Percentiles rank a stretch among this genome's conserved stretches.
phyloP scores from a whole-genome alignment of 2,797 vertebrate species.

The Cetoscarus ocellatus region DNA sequence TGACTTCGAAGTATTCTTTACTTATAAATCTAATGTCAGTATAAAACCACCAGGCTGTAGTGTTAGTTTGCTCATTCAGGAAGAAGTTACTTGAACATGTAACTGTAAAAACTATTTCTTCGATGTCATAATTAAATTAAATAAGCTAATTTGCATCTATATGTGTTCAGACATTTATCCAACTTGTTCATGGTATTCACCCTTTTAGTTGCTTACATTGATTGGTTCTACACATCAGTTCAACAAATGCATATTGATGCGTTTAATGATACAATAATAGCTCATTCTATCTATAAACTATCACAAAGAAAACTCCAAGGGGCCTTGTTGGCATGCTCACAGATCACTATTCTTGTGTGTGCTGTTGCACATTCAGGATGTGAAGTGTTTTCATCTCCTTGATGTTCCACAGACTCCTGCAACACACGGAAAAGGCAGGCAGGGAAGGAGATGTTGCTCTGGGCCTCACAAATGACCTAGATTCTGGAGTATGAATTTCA shows the following conservation, averaged over 20 bases:
- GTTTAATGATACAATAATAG: conserved; percentile 45
- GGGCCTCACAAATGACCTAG: conserved; percentile 83
- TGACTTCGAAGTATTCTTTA: too few relatives aligned
- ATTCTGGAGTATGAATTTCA: conserved; percentile 78
- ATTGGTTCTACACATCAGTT: conserved; percentile 6
- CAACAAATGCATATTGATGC: conserved; percentile 36
- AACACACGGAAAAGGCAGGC: conserved; percentile 76
- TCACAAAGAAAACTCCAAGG: conserved; percentile 59
- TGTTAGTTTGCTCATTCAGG: background rate
- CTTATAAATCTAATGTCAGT: too few relatives aligned
- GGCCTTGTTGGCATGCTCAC: conserved; percentile 52
- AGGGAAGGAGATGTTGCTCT: conserved; percentile 79
- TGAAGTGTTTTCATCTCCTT: conserved; percentile 79
- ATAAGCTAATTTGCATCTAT: background rate
- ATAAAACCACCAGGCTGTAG: too few relatives aligned
- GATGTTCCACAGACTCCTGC: conserved; percentile 78
- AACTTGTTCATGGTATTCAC: background rate
- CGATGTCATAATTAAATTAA: background rate
- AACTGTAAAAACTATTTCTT: background rate
- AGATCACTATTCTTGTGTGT: conserved; percentile 55
- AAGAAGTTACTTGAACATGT: background rate
- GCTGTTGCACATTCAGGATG: conserved; percentile 75
- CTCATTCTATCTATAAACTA: conserved; percentile 54
- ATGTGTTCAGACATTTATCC: background rate
- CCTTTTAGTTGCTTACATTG: background rate